These are phyloP conservation scores for Channa maculata DNA, from an alignment of 2,113 vertebrate species.

Conservation along the genomic window DNA sequence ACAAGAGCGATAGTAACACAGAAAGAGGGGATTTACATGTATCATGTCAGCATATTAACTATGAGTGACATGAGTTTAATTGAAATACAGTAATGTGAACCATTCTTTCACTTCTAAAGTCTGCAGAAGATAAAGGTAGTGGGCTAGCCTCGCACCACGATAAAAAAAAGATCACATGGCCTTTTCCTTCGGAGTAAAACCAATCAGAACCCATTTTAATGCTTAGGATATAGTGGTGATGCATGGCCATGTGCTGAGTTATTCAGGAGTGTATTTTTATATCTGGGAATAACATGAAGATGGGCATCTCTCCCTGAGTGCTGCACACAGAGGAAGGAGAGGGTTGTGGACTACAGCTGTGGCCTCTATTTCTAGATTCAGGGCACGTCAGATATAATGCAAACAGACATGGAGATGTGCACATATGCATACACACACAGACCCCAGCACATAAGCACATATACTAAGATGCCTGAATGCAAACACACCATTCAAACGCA, in stretches of 20 bases:
- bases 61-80: neutral
- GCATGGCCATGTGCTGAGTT: neutral
- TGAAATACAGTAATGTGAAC: neutral
- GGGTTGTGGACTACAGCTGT: slow-evolving; percentile 71
- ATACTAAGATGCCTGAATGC: slow-evolving; percentile 35
- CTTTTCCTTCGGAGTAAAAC: neutral
- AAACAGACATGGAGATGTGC: slow-evolving; percentile 52
- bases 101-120: neutral
- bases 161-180: too few species aligned
- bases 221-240: neutral
- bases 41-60: too few species aligned
- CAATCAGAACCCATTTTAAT: slow-evolving; percentile 17
- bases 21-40: neutral
- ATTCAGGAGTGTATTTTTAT: slow-evolving; percentile 33
- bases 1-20: neutral
- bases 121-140: neutral
- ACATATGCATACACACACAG: slow-evolving; percentile 19
- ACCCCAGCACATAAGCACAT: slow-evolving; percentile 22
- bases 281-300: slow-evolving; percentile 26
- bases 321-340: slow-evolving; percentile 19
- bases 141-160: neutral
- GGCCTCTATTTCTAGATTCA: slow-evolving; percentile 65
- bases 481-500: slow-evolving; percentile 32
- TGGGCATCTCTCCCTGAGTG: slow-evolving; percentile 33
- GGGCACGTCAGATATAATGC: slow-evolving; percentile 67